Evolutionary conservation across 2,888 invertebrate species (phyloP).

Genomic region (Caradrina clavipalpis): DNA sequence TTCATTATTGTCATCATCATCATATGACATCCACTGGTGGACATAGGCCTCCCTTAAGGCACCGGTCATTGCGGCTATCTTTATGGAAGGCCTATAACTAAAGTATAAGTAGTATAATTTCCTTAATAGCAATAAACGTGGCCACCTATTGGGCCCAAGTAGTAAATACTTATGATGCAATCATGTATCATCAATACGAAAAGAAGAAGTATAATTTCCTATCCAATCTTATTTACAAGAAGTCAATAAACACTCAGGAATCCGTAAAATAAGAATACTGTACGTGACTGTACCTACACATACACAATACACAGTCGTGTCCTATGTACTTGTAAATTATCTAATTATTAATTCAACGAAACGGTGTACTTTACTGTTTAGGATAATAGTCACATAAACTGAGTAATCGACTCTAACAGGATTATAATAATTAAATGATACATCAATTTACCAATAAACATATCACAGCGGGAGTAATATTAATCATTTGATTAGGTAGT

Average conservation of each 20-base stretch:
- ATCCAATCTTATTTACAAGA: neutral
- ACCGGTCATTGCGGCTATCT: too few relatives aligned
- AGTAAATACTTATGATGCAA: too few relatives aligned
- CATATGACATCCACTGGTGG: too few relatives aligned
- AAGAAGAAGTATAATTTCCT: neutral
- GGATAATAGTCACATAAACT: constrained; percentile 1
- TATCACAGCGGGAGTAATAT: constrained; percentile 4
- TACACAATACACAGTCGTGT: neutral
- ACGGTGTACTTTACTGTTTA: neutral
- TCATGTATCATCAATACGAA: too few relatives aligned
- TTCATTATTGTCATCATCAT: too few relatives aligned
- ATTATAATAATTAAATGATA: constrained; percentile 25
- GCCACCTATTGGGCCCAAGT: too few relatives aligned
- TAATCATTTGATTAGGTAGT: constrained; percentile 18
- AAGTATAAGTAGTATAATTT: too few relatives aligned
- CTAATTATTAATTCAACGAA: constrained; percentile 2
- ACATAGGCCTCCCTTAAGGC: too few relatives aligned
- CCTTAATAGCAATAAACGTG: too few relatives aligned
- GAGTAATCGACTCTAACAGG: constrained; percentile 10
- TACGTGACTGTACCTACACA: too few relatives aligned
- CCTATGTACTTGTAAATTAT: neutral
- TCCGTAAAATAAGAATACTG: neutral
- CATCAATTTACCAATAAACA: constrained; percentile 17
- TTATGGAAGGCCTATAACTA: too few relatives aligned
- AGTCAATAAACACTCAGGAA: neutral